Evolutionary conservation across 2,888 invertebrate genomes (phyloP).

Genomic region (Isotomurus palustris): DNA sequence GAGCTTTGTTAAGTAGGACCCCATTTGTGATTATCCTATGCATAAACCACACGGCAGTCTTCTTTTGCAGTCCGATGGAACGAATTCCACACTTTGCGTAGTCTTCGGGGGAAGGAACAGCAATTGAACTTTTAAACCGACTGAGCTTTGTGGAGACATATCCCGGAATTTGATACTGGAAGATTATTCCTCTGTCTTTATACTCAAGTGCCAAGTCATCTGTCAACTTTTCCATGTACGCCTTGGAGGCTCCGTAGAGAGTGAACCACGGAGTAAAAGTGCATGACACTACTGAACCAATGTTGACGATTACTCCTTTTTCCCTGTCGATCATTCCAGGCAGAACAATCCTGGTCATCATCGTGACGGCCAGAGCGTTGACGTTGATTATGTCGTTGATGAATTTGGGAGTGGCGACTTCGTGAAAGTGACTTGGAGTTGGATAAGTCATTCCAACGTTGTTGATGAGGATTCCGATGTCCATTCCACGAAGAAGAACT

Average conservation of each 20-base stretch:
- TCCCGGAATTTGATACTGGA: constrained; percentile 78
- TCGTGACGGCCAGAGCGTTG: constrained; percentile 53
- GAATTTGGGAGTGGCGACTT: constrained; percentile 51
- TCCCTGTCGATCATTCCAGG: constrained; percentile 53
- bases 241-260: constrained; percentile 55
- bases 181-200: constrained; percentile 62
- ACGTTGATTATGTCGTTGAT: constrained; percentile 51
- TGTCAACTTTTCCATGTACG: constrained; percentile 49
- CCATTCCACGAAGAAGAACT: constrained; percentile 58
- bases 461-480: constrained; percentile 68
- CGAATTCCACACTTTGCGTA: constrained; percentile 67
- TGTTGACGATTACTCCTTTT: constrained; percentile 53
- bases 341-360: constrained; percentile 54
- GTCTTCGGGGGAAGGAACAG: constrained; percentile 67
- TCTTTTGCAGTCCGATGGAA: constrained; percentile 63
- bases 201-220: constrained; percentile 71
- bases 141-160: constrained; percentile 89
- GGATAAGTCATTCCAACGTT: constrained; percentile 56
- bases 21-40: no score
- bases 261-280: constrained; percentile 53
- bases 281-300: constrained; percentile 53
- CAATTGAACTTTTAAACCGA: constrained; percentile 61
- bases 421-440: constrained; percentile 52
- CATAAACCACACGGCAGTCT: constrained; percentile 70
- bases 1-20: no score